Evolutionary conservation across 2,888 invertebrate genomes (phyloP).

Genomic region (Endotricha flammealis): DNA sequence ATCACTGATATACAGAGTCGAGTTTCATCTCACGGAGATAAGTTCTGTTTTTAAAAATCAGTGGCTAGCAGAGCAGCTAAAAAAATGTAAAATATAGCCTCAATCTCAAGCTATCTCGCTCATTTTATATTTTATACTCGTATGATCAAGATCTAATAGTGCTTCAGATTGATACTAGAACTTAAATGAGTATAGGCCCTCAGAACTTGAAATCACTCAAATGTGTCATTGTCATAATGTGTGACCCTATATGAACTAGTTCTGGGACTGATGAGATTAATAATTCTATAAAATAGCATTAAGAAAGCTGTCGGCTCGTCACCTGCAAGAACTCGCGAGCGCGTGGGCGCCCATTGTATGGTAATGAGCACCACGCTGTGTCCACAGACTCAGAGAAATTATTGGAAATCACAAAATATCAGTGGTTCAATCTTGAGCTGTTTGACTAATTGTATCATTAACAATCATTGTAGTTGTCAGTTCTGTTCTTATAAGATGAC

Average conservation of each 20-base stretch:
- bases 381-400: slow-evolving; percentile 40
- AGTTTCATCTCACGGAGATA: too few species aligned
- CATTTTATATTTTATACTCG: too few species aligned
- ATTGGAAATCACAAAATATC: slow-evolving; percentile 40
- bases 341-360: slow-evolving; percentile 44
- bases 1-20: too few species aligned
- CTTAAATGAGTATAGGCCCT: too few species aligned
- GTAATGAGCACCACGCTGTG: slow-evolving; percentile 38
- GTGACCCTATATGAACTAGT: slow-evolving; percentile 21
- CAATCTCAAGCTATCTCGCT: too few species aligned
- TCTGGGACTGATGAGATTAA: slow-evolving; percentile 15
- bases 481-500: too few species aligned
- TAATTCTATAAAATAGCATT: slow-evolving; percentile 16
- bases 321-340: slow-evolving; percentile 49
- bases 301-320: slow-evolving; percentile 48
- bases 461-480: not conserved
- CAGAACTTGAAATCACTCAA: too few species aligned
- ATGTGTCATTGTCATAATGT: slow-evolving; percentile 13
- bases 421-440: slow-evolving; percentile 33
- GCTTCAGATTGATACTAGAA: too few species aligned
- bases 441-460: slow-evolving; percentile 17
- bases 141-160: too few species aligned
- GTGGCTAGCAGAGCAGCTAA: too few species aligned
- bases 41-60: too few species aligned
- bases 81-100: too few species aligned